phyloP scores from a whole-genome alignment of 2,888 invertebrate genomes.

The Parasteatoda lunata region DNA sequence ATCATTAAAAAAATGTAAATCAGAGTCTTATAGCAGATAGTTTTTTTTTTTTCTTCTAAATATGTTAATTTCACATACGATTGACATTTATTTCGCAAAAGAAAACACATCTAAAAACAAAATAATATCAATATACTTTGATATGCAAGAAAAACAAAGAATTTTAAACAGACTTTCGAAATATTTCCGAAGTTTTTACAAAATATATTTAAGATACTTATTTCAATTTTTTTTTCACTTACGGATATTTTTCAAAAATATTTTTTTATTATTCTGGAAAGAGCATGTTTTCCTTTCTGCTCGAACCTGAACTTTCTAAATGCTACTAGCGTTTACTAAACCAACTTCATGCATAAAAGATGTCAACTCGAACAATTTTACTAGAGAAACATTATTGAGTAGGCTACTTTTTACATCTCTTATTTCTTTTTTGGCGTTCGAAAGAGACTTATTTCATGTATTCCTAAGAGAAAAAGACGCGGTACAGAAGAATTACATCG shows the following conservation, averaged over 20 bases:
- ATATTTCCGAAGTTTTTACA: constrained; percentile 31
- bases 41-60: too few relatives aligned
- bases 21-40: too few relatives aligned
- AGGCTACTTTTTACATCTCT: constrained; percentile 39
- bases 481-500: constrained; percentile 38
- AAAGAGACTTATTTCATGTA: constrained; percentile 11
- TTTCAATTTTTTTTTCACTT: constrained; percentile 18
- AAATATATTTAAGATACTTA: constrained; percentile 47
- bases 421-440: constrained; percentile 14
- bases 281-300: constrained; percentile 17
- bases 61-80: too few relatives aligned
- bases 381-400: constrained; percentile 45
- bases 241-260: constrained; percentile 21
- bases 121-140: constrained; percentile 25
- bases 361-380: constrained; percentile 45
- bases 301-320: constrained; percentile 50
- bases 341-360: constrained; percentile 59
- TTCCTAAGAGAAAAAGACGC: constrained; percentile 1
- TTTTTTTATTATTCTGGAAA: constrained; percentile 37
- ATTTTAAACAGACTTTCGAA: constrained; percentile 25
- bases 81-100: not conserved
- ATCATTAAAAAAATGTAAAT: too few relatives aligned
- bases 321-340: constrained; percentile 58
- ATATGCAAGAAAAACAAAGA: constrained; percentile 20
- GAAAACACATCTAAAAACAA: constrained; percentile 22